Base-by-base conservation (phyloP, 2,888 invertebrate genomes). In the Chorisops tibialis region DNA sequence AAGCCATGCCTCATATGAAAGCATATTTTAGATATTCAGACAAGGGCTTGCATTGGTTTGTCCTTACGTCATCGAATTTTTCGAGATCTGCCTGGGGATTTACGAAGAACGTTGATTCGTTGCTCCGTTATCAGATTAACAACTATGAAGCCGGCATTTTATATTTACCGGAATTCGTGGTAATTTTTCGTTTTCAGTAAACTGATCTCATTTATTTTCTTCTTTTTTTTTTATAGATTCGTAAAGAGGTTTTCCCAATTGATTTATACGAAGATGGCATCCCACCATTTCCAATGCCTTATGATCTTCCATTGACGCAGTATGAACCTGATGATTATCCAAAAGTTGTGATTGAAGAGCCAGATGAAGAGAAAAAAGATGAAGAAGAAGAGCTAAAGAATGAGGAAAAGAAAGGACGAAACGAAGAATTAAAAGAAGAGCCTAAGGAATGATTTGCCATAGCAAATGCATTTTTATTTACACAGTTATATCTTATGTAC, bases 41-140 rank as follows among this genome's bases (percentile, higher is more conserved):
- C 0, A 87, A 92, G 0, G 71, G 75, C 0, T 67, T 79, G n/a
- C 74, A 77, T 63, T 98, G 88, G 87, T 93, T 91, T 74, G 78
- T 93, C 0, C 79, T 97, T 0, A 96, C 96, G 0, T 96, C 96
- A 59, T 94, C 93, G 0, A 99, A 99, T 80, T 80, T 97, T 30
- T 98, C 97, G 12, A 97, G 96, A 80, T 94, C 97, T 1, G 98
- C 98, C 0, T 98, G 98, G 98, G 98, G 98, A 79, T 79, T 11
- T 75, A 82, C 7, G 85, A 85, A 66, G 85, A 83, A 64, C 83
- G 82, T 43, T 65, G 71, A 3, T 70, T 83, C 79, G 76, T 85
- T 77, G 82, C 85, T 73, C 77, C 78, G 0, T 0, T 73, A 82
- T 1, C 83, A 88, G 37, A 85, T 96, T 7, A 84, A 91, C 75